Evolutionary conservation across 1,140 invertebrate species (phyloP), one percentile per base, ranked within the genome.

Genomic region (Drosophila funebris): DNA sequence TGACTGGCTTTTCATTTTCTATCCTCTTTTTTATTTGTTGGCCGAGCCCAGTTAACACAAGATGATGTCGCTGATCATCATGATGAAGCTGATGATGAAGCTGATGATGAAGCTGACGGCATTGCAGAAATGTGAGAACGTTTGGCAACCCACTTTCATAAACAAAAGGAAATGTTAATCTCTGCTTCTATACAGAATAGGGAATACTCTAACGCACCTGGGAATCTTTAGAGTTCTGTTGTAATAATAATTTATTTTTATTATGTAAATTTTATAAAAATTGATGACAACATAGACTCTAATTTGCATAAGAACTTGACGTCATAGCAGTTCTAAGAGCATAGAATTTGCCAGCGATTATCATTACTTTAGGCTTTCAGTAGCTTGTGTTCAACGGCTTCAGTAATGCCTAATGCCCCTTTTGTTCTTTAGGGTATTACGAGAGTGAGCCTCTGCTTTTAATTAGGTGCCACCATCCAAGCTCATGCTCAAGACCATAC

Each of bases 1-100:
- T 84, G 76, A 79, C 76, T 83, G 80, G 43, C 76, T 76, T 74
- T 83, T 79, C 66, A 84, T 84, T 67, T 67, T 58, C 60, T 41
- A 27, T 22, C 41, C 29, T 48, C 44, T 48, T 14, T 39, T 41
- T 22, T 20, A 29, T 36, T 41, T 43, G n/a, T 50, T 57, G 62
- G 48, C 53, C 67, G 64, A 76, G 20, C 62, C 79, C 79, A 76
- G 71, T 64, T 76, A 48, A n/a, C n/a, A n/a, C n/a, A n/a, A n/a
- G 69, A 58, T 62, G 62, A 82, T 44, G 64, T 62, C 61, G 20
- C 61, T 74, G 44, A 31, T 39, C 13, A 39, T 61, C 24, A 41
- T 36, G 27, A 62, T 37, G 16, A 13, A 27, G 48, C 41, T 22
- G 58, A 64, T 57, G 24, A 73, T 76, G 41, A 37, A 37, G 36